phyloP scores from a whole-genome alignment of 2,888 invertebrate species.

The Biston stratarius region DNA sequence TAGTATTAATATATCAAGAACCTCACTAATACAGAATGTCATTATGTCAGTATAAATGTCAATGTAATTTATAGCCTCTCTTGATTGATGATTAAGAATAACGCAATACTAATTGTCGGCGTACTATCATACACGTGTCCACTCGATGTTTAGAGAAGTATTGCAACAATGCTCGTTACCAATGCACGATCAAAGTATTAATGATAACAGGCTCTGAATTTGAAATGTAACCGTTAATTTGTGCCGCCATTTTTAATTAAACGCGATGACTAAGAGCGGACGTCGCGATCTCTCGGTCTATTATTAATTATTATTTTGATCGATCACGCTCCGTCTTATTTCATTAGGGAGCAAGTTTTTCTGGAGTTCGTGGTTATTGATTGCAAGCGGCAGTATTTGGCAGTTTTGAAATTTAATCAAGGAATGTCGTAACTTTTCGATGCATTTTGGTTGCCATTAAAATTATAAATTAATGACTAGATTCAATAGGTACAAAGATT shows the following conservation, averaged over 20 bases:
- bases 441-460: constrained; percentile 26
- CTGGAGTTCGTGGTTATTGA: constrained; percentile 71
- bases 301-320: constrained; percentile 86
- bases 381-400: constrained; percentile 39
- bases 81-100: constrained; percentile 72
- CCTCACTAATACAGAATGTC: constrained; percentile 23
- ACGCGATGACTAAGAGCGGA: constrained; percentile 83
- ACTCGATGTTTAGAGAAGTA: constrained; percentile 44
- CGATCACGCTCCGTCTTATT: constrained; percentile 81
- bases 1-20: constrained; percentile 1
- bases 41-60: constrained; percentile 48
- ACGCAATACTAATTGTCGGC: constrained; percentile 62
- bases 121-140: constrained; percentile 43
- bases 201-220: constrained; percentile 69
- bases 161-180: constrained; percentile 55
- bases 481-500: too few relatives aligned
- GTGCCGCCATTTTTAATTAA: constrained; percentile 82
- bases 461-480: too few relatives aligned
- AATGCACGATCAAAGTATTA: constrained; percentile 57
- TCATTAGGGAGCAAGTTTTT: constrained; percentile 77
- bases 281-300: constrained; percentile 75
- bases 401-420: constrained; percentile 35
- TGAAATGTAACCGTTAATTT: constrained; percentile 81
- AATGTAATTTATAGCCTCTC: constrained; percentile 46
- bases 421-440: constrained; percentile 24